Evolutionary conservation across 1,140 invertebrate species (phyloP), one percentile per base, ranked within the genome.

Genomic region (Whitmania pigra): DNA sequence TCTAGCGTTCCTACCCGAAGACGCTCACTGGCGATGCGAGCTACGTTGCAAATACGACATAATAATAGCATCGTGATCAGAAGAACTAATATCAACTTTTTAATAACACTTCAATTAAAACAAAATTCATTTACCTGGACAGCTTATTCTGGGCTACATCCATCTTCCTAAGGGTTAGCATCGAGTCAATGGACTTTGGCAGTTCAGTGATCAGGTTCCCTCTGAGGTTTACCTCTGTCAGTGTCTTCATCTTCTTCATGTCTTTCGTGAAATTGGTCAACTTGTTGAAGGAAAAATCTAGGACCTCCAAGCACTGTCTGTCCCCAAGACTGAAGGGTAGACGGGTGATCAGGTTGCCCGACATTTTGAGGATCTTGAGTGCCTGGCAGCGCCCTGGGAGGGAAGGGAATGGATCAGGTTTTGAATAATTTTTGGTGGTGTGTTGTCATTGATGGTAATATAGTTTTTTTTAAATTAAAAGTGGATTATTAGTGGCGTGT

Each of bases 221-320:
- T 63, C 22, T 25, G 9, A 63, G 18, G 11, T 13, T 18, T 11
- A 63, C 11, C 29, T 63, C 29, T n/a, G 6, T 63, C 29, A 81
- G 74, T 67, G 79, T 80, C 40, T 79, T 74, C 67, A 81, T 71
- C 71, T 73, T 72, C 0, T 78, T 76, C 22, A 80, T 72, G 70
- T 79, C 77, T 18, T 72, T 72, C 0, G 77, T 77, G 11, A 80
- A 60, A 17, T 76, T 78, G 36, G 76, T 72, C 54, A 81, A 72
- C 36, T 78, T 75, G 73, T 81, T 81, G 72, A 78, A 53, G 11
- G 77, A 75, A n/a, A 80, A 72, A 75, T 79, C 78, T 54, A 81
- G 71, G 69, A 72, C 77, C 3, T 75, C 77, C 29, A 81, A 72
- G 43, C 69, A 70, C 69, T 70, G 69, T 43, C 53, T 53, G n/a